Conservation (phyloP, 2,888 invertebrate species). For the Thumatha senex region DNA sequence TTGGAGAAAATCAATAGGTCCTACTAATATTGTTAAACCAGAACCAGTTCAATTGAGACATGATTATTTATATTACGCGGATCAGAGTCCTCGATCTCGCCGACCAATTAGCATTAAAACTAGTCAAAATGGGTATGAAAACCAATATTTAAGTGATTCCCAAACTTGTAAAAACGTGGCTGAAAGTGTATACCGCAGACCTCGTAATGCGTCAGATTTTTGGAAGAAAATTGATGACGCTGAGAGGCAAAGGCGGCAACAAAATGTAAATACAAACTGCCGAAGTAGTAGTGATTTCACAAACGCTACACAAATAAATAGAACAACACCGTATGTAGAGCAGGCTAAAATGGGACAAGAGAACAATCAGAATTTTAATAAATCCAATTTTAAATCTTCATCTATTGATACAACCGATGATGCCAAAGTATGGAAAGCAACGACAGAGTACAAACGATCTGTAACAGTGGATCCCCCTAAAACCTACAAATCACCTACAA, state of each 20-base stretch:
- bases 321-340: slow-evolving; percentile 48
- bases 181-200: slow-evolving; percentile 62
- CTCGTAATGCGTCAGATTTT: slow-evolving; percentile 84
- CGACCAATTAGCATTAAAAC: slow-evolving; percentile 87
- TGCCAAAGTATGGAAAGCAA: slow-evolving; percentile 76
- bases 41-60: slow-evolving; percentile 68
- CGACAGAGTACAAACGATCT: slow-evolving; percentile 75
- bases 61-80: slow-evolving; percentile 87
- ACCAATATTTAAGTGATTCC: slow-evolving; percentile 79
- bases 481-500: slow-evolving; percentile 57
- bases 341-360: slow-evolving; percentile 49
- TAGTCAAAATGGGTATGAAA: slow-evolving; percentile 69
- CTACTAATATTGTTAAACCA: slow-evolving; percentile 59
- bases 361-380: slow-evolving; percentile 62
- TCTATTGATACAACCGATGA: slow-evolving; percentile 67
- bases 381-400: slow-evolving; percentile 49
- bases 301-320: slow-evolving; percentile 50
- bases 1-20: slow-evolving; percentile 66
- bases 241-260: slow-evolving; percentile 67
- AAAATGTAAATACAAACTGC: slow-evolving; percentile 58
- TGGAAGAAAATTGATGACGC: slow-evolving; percentile 86
- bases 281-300: slow-evolving; percentile 70
- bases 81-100: slow-evolving; percentile 88
- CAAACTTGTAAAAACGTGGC: slow-evolving; percentile 64
- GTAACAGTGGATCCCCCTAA: slow-evolving; percentile 66